phyloP scores from a whole-genome alignment of 2,797 vertebrate genomes.

The Manis crassicaudata region DNA sequence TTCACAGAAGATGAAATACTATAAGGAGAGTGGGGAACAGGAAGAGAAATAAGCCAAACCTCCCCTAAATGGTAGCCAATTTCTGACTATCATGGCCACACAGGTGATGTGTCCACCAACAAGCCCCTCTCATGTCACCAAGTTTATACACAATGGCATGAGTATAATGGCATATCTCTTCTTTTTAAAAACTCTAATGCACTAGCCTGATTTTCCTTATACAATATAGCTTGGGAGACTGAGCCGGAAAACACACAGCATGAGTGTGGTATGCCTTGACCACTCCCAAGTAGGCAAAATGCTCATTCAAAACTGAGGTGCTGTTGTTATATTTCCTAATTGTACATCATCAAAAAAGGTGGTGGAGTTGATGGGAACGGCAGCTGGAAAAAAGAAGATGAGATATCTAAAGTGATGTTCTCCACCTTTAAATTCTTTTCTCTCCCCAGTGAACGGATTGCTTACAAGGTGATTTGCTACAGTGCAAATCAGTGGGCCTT shows the following conservation, averaged over 20 bases:
- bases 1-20: conserved; percentile 32
- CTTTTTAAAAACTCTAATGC: background rate
- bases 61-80: background rate
- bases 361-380: background rate
- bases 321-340: background rate
- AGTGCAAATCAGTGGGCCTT: background rate
- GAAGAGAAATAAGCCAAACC: background rate
- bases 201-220: background rate
- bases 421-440: background rate
- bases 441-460: background rate
- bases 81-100: background rate
- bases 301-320: background rate
- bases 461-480: background rate
- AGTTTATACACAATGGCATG: background rate
- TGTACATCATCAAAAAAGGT: background rate
- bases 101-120: background rate
- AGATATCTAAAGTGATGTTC: background rate
- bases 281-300: background rate
- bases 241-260: background rate
- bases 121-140: background rate
- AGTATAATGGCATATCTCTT: background rate
- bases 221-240: background rate
- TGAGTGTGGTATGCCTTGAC: background rate
- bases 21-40: background rate
- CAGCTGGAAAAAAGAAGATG: background rate